phyloP scores from a whole-genome alignment of 2,888 invertebrate species.

The Amblyteles armatorius region DNA sequence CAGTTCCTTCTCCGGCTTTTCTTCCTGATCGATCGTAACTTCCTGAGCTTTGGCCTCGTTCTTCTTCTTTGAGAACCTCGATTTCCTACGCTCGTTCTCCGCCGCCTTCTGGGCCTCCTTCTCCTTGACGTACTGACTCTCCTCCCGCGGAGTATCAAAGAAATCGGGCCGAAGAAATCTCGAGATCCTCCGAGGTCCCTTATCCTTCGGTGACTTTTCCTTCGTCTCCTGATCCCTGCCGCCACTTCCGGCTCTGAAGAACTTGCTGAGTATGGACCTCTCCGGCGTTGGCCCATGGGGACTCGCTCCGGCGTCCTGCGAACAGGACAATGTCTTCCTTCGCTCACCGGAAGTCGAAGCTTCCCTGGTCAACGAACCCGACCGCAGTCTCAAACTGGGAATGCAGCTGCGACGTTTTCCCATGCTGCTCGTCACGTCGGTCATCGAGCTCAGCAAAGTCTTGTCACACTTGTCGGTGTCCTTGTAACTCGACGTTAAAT shows the following conservation, averaged over 20 bases:
- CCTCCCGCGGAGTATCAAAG: constrained; percentile 89
- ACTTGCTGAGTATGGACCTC: constrained; percentile 87
- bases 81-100: constrained; percentile 87
- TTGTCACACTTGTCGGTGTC: constrained; percentile 81
- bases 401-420: constrained; percentile 80
- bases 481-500: constrained; percentile 76
- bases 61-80: constrained; percentile 89
- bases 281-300: constrained; percentile 82
- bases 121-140: constrained; percentile 87
- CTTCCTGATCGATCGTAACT: constrained; percentile 72
- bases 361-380: constrained; percentile 80
- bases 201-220: constrained; percentile 75
- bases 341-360: constrained; percentile 49
- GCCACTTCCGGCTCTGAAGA: constrained; percentile 85
- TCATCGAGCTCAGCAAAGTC: constrained; percentile 75
- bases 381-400: constrained; percentile 78
- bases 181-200: constrained; percentile 88
- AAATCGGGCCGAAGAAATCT: constrained; percentile 93
- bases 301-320: constrained; percentile 67
- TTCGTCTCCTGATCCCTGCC: constrained; percentile 68
- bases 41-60: constrained; percentile 86
- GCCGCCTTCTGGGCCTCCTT: constrained; percentile 83
- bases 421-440: constrained; percentile 69
- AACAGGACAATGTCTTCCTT: constrained; percentile 69
- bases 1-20: constrained; percentile 74